Evolutionary conservation across 2,113 vertebrate species (phyloP), one percentile per base, ranked within the genome.

Genomic region (Cyrtonyx montezumae): DNA sequence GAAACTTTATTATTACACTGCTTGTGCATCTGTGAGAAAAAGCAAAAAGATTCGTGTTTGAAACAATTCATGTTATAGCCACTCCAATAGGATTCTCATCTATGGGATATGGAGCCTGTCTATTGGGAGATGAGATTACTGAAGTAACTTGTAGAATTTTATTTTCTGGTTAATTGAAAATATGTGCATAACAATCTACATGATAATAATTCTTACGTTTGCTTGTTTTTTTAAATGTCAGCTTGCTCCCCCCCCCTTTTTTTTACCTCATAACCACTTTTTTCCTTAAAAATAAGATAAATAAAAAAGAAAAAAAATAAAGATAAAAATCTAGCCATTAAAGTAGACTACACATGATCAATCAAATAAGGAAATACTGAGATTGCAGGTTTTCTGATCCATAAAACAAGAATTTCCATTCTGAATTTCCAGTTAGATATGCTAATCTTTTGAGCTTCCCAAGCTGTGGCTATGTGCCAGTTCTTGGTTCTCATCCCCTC

Each of bases 221-320:
- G 19, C 14, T 62, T 37, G 15, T 22, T n/a, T 63, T 66, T 20
- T 36, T 49, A 23, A 36, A 36, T 48, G 25, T 28, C 36, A 45
- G 46, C 26, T 25, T 28, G 8, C 9, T 14, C 4, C 3, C 2
- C 11, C 5, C 37, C 37, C 37, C 9, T 37, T 37, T 37, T 55
- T 14, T 48, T 14, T 14, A 4, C 30, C 5, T 23, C 7, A 2
- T 11, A 63, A 15, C 49, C 13, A 15, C 49, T 1, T 1, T 37
- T 67, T 56, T 65, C 74, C 13, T 37, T 16, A 5, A 26, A 71
- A 66, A n/a, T 75, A 22, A 43, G 93, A 56, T 3, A 83, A 90
- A 37, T 4, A 42, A 65, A 34, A 48, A 67, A 77, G 5, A 13
- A 66, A 37, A 51, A 37, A 66, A 80, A 67, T 73, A 66, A 80